These are phyloP conservation scores for Apotomis turbidana DNA, from an alignment of 2,888 invertebrate genomes.

Conservation along the genomic window DNA sequence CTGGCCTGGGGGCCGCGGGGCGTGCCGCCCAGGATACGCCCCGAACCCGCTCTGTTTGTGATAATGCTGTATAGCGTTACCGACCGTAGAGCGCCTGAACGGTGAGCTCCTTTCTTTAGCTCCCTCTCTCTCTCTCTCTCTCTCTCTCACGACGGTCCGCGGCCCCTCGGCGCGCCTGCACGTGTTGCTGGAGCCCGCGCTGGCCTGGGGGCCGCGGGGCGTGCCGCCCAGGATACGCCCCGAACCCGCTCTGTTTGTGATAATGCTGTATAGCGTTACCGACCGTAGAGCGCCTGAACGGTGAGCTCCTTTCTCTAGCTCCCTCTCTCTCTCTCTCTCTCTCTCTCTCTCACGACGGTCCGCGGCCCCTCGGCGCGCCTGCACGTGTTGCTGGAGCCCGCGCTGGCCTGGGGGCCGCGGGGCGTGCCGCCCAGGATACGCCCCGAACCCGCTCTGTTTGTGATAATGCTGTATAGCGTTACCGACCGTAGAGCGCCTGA, in stretches of 20 bases:
- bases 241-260: slow-evolving; percentile 47
- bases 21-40: slow-evolving; percentile 62
- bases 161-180: no score
- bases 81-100: slow-evolving; percentile 56
- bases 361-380: slow-evolving; percentile 67
- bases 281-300: slow-evolving; percentile 65
- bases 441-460: slow-evolving; percentile 66
- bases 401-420: slow-evolving; percentile 63
- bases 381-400: slow-evolving; percentile 63
- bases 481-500: slow-evolving; percentile 58
- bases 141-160: slow-evolving; percentile 6
- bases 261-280: slow-evolving; percentile 61
- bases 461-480: slow-evolving; percentile 61
- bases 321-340: slow-evolving; percentile 68
- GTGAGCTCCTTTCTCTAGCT: no score
- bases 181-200: slow-evolving; percentile 9
- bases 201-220: slow-evolving; percentile 64
- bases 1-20: slow-evolving; percentile 64
- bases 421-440: slow-evolving; percentile 66
- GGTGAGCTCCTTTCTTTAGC: slow-evolving; percentile 52
- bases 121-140: no score
- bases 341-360: slow-evolving; percentile 63
- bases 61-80: slow-evolving; percentile 62
- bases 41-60: slow-evolving; percentile 49
- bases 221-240: slow-evolving; percentile 65